These are phyloP conservation scores for Drosophila putrida DNA, from an alignment of 2,888 invertebrate genomes.

Conservation along the genomic window DNA sequence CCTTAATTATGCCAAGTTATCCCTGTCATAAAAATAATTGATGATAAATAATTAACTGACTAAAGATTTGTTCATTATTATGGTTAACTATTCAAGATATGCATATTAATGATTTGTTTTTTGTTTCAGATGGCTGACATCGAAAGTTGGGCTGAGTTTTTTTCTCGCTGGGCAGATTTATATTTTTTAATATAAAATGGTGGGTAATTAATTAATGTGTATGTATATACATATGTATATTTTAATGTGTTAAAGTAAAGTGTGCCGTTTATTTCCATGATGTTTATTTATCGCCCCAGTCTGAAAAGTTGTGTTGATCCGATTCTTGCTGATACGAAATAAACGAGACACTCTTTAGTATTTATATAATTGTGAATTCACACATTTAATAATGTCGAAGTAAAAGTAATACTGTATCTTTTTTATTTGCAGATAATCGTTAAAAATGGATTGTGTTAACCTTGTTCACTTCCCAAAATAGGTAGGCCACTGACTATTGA, in stretches of 20 bases:
- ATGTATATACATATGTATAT: not conserved
- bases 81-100: not conserved
- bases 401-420: too few species aligned
- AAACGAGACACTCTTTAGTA: conserved; percentile 1
- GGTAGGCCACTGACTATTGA: conserved; percentile 19
- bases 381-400: too few species aligned
- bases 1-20: conserved; percentile 61
- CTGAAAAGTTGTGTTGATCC: conserved; percentile 64
- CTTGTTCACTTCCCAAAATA: not conserved
- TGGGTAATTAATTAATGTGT: conserved; percentile 28
- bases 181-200: too few species aligned
- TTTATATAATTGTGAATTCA: not conserved
- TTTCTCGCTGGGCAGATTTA: too few species aligned
- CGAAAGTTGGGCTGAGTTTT: too few species aligned
- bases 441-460: not conserved
- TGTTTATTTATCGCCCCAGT: conserved; percentile 59
- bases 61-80: conserved; percentile 3
- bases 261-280: conserved; percentile 15
- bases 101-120: not conserved
- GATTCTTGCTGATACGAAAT: conserved; percentile 46
- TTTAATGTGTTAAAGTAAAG: not conserved
- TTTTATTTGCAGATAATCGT: conserved; percentile 17
- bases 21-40: conserved; percentile 68
- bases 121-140: conserved; percentile 5
- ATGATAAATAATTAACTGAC: conserved; percentile 56